These are phyloP conservation scores for Agrochola circellaris DNA, from an alignment of 2,888 invertebrate species.

Conservation along the genomic window DNA sequence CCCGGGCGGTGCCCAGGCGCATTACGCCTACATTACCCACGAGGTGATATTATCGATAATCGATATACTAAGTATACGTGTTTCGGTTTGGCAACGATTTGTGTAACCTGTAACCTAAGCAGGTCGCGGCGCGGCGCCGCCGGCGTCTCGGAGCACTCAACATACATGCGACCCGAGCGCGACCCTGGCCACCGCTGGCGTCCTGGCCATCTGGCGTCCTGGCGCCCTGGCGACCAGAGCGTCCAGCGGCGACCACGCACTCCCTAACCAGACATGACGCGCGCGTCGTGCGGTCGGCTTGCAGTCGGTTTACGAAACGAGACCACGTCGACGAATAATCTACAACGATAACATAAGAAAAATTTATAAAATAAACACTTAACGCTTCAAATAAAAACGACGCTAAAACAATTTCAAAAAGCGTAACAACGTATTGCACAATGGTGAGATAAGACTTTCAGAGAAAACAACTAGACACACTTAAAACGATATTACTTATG, in stretches of 20 bases:
- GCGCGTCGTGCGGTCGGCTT: conserved; percentile 67
- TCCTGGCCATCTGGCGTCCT: background rate
- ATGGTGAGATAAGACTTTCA: conserved; percentile 72
- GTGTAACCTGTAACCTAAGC: conserved; percentile 82
- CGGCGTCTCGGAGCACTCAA: conserved; percentile 70
- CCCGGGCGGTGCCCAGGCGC: conserved; percentile 77
- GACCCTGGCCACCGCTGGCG: conserved; percentile 3
- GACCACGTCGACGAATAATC: conserved; percentile 80
- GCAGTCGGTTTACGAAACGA: conserved; percentile 74
- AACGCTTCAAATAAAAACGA: conserved; percentile 78
- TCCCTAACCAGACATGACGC: conserved; percentile 36
- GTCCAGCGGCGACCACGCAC: conserved; percentile 22
- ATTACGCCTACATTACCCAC: conserved; percentile 85
- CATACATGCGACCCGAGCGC: conserved; percentile 31
- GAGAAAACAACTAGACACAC: conserved; percentile 84
- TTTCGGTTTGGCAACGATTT: conserved; percentile 89
- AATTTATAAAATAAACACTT: conserved; percentile 70
- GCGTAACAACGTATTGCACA: conserved; percentile 90
- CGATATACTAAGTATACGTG: conserved; percentile 88
- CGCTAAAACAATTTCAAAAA: conserved; percentile 84
- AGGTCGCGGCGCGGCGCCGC: conserved; percentile 74
- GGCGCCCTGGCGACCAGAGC: background rate
- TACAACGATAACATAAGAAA: conserved; percentile 77
- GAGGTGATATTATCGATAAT: conserved; percentile 86
- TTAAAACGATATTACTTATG: conserved; percentile 73